Evolutionary conservation across 2,888 invertebrate genomes (phyloP).

Genomic region (Hofmannophila pseudospretella): DNA sequence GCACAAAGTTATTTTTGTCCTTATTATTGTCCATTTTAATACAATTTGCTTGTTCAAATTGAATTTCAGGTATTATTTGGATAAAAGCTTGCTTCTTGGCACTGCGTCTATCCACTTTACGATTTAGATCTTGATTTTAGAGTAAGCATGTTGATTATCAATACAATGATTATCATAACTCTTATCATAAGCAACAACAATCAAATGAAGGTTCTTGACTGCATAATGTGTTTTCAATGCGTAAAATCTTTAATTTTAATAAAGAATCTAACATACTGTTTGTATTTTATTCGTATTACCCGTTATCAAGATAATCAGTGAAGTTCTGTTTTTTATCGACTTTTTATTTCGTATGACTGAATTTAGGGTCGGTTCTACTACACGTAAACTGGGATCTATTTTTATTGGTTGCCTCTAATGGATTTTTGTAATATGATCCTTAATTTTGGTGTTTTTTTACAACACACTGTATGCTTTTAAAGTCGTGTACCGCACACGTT

Average conservation of each 20-base stretch:
- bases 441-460: slow-evolving; percentile 61
- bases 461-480: slow-evolving; percentile 38
- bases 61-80: slow-evolving; percentile 21
- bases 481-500: slow-evolving; percentile 44
- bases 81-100: not conserved
- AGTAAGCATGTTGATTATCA: too few species aligned
- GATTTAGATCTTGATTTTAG: too few species aligned
- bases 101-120: too few species aligned
- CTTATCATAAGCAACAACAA: too few species aligned
- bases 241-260: slow-evolving; percentile 1
- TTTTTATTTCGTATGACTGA: slow-evolving; percentile 60
- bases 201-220: too few species aligned
- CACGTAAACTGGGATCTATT: slow-evolving; percentile 51
- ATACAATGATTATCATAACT: too few species aligned
- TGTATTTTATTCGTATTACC: slow-evolving; percentile 10
- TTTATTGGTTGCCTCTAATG: slow-evolving; percentile 69
- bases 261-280: slow-evolving; percentile 4
- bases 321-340: slow-evolving; percentile 33
- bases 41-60: slow-evolving; percentile 25
- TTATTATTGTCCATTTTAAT: slow-evolving; percentile 24
- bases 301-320: slow-evolving; percentile 29
- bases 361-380: slow-evolving; percentile 41
- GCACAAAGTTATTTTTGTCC: slow-evolving; percentile 29
- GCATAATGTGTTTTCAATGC: too few species aligned
- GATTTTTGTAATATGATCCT: slow-evolving; percentile 74